Base-by-base conservation (phyloP, 2,113 vertebrate species). In the Osmerus mordax region DNA sequence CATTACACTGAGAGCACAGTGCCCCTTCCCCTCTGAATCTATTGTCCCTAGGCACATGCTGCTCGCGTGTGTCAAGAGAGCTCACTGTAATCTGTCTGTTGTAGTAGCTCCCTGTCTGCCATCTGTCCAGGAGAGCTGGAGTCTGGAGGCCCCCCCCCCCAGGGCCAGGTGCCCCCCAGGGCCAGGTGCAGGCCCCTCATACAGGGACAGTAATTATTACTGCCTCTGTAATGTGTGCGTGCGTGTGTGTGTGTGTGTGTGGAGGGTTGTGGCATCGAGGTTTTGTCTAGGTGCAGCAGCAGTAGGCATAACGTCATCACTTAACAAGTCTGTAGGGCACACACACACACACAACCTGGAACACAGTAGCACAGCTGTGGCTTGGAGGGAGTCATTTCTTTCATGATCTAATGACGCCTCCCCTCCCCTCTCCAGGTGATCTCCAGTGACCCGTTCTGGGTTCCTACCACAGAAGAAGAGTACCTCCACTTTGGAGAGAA, bases 401-500 rank as follows among this genome's bases (percentile, higher is more conserved):
- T n/a, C n/a, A 41, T 53, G n/a, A 47, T 8, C 41, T 41, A 7
- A 29, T 12, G 36, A 8, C 58, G 8, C 18, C 15, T 23, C 15
- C 9, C 1, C 9, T 2, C 41, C 59, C 28, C 9, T 65, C 52
- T 77, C 7, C 73, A 99, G 97, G 86, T 98, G 64, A 96, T 98
- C 80, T 74, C 89, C 18, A 94, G 95, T 2, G 96, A 99, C 79
- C 97, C 97, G 0, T 96, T 92, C 88, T 99, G 97, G 97, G 97
- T 99, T 3, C 97, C 97, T 0, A 99, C 97, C 69, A 99, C 97
- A 0, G 97, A 98, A 68, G 97, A 99, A 72, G 97, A 99, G 18
- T 99, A 99, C 82, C 84, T 99, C 81, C 97, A 98, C 88, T 99
- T 99, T 14, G 97, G 97, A 53, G 97, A 98, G 76, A 99, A 99